Percentiles rank a stretch among this genome's conserved stretches.
Evolutionary conservation across 1,140 invertebrate genomes (phyloP).

Genomic region (Hormaphis cornu): DNA sequence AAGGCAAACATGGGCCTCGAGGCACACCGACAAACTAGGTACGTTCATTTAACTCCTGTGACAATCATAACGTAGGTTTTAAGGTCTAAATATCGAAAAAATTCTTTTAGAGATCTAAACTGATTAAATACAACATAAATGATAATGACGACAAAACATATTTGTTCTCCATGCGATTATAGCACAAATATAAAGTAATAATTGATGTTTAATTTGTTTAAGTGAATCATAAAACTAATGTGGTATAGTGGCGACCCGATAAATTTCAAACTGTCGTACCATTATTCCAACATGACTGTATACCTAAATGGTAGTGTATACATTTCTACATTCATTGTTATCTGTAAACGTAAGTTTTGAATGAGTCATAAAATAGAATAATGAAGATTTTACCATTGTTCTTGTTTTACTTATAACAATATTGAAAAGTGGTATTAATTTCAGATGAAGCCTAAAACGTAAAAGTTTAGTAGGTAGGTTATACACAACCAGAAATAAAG

Average conservation of each 20-base stretch:
- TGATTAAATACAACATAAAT: too few relatives aligned
- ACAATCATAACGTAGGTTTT: neutral
- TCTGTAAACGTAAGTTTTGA: neutral
- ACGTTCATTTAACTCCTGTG: neutral
- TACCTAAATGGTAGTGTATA: neutral
- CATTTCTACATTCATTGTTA: neutral
- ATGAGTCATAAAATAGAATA: neutral
- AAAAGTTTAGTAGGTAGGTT: neutral
- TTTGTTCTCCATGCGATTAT: too few relatives aligned
- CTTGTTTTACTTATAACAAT: neutral
- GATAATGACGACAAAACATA: too few relatives aligned
- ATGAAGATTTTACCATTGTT: neutral
- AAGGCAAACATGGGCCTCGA: constrained; percentile 23
- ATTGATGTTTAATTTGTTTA: too few relatives aligned
- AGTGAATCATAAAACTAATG: neutral
- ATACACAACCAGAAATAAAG: neutral
- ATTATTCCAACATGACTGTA: neutral
- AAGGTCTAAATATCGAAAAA: too few relatives aligned
- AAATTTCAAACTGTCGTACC: neutral
- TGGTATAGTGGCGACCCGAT: neutral
- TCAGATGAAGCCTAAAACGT: neutral
- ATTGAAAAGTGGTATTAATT: neutral
- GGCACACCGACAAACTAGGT: neutral
- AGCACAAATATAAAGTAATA: too few relatives aligned
- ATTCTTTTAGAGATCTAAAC: too few relatives aligned